Base-by-base conservation (phyloP, 2,113 vertebrate species). In the Epinephelus cyanopodus region DNA sequence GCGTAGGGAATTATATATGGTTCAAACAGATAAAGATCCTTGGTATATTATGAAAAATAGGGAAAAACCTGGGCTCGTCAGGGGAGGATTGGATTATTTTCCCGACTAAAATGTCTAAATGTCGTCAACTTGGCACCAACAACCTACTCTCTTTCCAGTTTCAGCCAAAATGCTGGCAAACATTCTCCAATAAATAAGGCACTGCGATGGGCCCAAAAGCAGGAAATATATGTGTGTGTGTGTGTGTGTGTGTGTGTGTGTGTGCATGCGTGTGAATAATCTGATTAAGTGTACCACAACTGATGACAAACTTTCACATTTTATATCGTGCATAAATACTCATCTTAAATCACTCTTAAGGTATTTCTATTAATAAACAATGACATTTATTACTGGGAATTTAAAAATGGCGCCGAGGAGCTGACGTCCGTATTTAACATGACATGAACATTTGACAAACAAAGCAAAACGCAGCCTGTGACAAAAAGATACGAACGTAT, bases 261-360 rank as follows among this genome's bases (percentile, higher is more conserved):
- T 50, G 39, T 45, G 25, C 27, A 39, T 79, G 63, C 58, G 60
- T 80, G 45, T 77, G 62, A 60, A 74, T 83, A 75, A 81, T 88
- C 68, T 67, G 65, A 84, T 84, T 66, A 75, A 78, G 69, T 89
- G 90, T 85, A 87, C 84, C 62, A 75, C 48, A 81, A 83, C 42
- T 61, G 45, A 85, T 76, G 76, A 64, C 60, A 90, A 84, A 83
- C 58, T 5, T 91, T 92, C 90, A 93, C 90, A 92, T 92, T 90
- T 94, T 77, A 87, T 79, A 87, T 78, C 81, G 90, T 92, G 92
- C 91, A 95, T 94, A 93, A 93, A 95, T 94, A 95, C 74, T 87
- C 61, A 90, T 88, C 82, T 92, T 89, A 83, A 90, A 94, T 91
- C 91, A 89, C 85, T 90, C 89, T 92, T 87, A 87, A 85, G 84